These are phyloP conservation scores for Drosophila nr. medialis DNA, from an alignment of 2,888 invertebrate species.

Conservation along the genomic window DNA sequence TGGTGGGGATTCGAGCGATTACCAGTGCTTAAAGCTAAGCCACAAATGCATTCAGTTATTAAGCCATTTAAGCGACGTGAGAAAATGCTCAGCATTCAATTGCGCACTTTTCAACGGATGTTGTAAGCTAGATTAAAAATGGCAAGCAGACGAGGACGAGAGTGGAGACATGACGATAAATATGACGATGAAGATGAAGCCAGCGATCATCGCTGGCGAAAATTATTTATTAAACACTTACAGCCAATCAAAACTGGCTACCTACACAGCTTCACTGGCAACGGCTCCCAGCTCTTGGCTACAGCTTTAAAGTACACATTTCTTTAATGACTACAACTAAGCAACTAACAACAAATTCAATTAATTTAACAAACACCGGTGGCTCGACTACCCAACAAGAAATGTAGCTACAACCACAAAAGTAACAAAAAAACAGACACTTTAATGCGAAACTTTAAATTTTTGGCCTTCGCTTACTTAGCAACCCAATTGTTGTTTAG, in stretches of 20 bases:
- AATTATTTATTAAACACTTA: constrained; percentile 75
- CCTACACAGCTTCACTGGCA: constrained; percentile 39
- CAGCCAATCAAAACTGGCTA: constrained; percentile 56
- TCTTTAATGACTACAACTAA: constrained; percentile 60
- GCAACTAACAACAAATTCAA: constrained; percentile 75
- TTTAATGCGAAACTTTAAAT: constrained; percentile 47
- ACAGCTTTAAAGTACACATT: constrained; percentile 39
- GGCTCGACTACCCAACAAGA: constrained; percentile 33
- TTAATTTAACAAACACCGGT: constrained; percentile 68
- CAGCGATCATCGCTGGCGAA: constrained; percentile 59
- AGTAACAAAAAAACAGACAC: constrained; percentile 25
- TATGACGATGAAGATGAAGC: constrained; percentile 31
- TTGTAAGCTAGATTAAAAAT: constrained; percentile 57
- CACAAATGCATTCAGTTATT: constrained; percentile 77
- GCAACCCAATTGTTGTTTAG: constrained; percentile 37
- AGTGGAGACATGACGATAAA: constrained; percentile 28
- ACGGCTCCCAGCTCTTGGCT: neutral
- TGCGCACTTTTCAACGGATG: constrained; percentile 54
- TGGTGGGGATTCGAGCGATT: constrained; percentile 40
- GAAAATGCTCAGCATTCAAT: constrained; percentile 71
- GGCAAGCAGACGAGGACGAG: constrained; percentile 12
- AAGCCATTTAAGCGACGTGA: constrained; percentile 78
- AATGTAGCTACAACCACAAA: constrained; percentile 19
- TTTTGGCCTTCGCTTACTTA: constrained; percentile 66
- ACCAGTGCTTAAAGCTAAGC: constrained; percentile 73